Conservation (phyloP, 92 coral and sea anemone genomes). For the Palythoa grandis region DNA sequence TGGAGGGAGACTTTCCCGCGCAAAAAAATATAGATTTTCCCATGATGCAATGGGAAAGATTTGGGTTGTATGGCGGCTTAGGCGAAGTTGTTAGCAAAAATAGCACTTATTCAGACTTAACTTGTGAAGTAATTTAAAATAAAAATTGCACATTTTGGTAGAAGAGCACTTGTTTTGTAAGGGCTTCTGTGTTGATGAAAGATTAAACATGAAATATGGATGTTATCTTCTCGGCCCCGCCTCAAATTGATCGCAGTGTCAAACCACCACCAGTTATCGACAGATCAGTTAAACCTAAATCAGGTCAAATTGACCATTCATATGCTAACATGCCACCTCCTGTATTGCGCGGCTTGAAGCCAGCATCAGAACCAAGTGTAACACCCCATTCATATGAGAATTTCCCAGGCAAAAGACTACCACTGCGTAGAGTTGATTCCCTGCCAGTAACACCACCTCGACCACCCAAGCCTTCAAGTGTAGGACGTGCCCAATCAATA, state of each 20-base stretch:
- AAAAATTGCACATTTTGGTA: no score
- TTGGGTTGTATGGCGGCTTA: no score
- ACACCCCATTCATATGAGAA: slow-evolving; percentile 59
- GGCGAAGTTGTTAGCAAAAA: no score
- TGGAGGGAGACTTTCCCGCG: no score
- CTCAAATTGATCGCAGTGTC: slow-evolving; percentile 62
- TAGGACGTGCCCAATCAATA: slow-evolving; percentile 28
- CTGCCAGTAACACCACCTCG: slow-evolving; percentile 41
- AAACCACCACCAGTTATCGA: slow-evolving; percentile 81
- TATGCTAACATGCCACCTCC: slow-evolving; percentile 86
- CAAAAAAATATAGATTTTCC: no score
- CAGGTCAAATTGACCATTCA: slow-evolving; percentile 46
- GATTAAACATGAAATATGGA: no score
- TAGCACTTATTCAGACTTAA: no score
- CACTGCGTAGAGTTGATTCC: slow-evolving; percentile 41
- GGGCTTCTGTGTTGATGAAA: no score
- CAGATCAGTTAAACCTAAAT: slow-evolving; percentile 66
- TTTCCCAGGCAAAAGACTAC: slow-evolving; percentile 19
- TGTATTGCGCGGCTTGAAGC: slow-evolving; percentile 63
- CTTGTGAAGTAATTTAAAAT: no score
- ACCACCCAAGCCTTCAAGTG: slow-evolving; percentile 22
- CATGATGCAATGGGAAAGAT: no score
- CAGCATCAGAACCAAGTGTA: slow-evolving; percentile 31
- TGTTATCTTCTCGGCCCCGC: no score
- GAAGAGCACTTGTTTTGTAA: no score